Evolutionary conservation across 2,113 vertebrate genomes (phyloP).

Genomic region (Eulacestoma nigropectus): DNA sequence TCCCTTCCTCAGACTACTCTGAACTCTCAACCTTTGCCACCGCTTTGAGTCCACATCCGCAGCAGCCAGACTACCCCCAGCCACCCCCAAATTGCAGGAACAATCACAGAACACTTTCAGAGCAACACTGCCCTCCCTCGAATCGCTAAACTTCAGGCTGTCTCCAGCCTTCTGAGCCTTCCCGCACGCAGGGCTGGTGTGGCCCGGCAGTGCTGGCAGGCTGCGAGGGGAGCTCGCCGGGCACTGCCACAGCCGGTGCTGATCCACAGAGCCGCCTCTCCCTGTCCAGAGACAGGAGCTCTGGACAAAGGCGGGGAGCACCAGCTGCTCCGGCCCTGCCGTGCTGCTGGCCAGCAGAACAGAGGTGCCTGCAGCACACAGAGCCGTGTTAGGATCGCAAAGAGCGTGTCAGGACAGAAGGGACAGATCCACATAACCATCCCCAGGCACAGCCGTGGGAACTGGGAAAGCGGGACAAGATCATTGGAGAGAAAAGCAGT

Average conservation of each 20-base stretch:
- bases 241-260: background rate
- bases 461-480: background rate
- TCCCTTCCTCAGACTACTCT: background rate
- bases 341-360: background rate
- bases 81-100: background rate
- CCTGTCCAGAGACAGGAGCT: too few species aligned
- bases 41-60: constrained; percentile 30
- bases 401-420: too few species aligned
- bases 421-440: background rate
- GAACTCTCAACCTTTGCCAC: constrained; percentile 18
- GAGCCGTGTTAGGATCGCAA: too few species aligned
- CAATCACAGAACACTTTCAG: background rate
- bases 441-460: background rate
- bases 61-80: background rate
- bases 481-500: background rate
- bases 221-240: background rate
- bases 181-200: background rate
- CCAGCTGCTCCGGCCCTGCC: background rate
- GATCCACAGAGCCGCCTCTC: background rate
- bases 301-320: background rate
- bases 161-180: background rate
- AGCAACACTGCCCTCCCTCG: background rate
- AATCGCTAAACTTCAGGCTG: background rate
- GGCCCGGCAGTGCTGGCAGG: background rate
- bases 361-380: background rate